Percentiles rank a stretch among this genome's conserved stretches.
phyloP scores from a whole-genome alignment of 1,140 invertebrate species.

The Temnothorax nylanderi region DNA sequence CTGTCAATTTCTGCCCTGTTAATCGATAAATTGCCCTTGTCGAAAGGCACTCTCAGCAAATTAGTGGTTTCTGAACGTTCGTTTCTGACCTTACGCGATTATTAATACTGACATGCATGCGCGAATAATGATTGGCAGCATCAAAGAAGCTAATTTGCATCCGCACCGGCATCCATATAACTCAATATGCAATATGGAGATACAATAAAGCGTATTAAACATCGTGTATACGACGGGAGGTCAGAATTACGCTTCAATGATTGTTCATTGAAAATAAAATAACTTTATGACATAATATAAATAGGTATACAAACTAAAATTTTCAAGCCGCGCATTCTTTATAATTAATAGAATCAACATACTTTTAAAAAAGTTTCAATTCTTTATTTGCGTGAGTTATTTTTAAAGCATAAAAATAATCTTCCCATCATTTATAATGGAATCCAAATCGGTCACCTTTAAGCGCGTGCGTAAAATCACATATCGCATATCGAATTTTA shows the following conservation, averaged over 20 bases:
- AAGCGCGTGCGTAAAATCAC: conserved; percentile 23
- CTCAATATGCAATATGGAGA: neutral
- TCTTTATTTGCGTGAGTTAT: neutral
- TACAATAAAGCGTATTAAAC: neutral
- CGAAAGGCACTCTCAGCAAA: conserved; percentile 28
- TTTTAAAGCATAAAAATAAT: neutral
- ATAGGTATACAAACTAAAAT: neutral
- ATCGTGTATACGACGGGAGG: neutral
- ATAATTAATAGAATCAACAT: neutral
- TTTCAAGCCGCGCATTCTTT: neutral
- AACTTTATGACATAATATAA: neutral
- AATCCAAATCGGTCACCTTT: conserved; percentile 16
- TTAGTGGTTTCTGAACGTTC: conserved; percentile 37
- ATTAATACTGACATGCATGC: conserved; percentile 24
- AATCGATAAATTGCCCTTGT: conserved; percentile 31
- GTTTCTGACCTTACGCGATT: conserved; percentile 21
- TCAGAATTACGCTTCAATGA: neutral
- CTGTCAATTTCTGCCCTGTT: conserved; percentile 17
- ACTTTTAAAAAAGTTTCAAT: neutral
- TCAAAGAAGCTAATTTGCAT: conserved; percentile 47
- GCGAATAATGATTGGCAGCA: conserved; percentile 34
- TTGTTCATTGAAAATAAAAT: neutral
- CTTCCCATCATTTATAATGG: neutral
- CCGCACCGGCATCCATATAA: neutral
- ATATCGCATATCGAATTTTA: conserved; percentile 18